Percentiles rank a stretch among this genome's conserved stretches.
These are phyloP conservation scores for Lucilia cuprina DNA, from an alignment of 1,140 invertebrate genomes.

Conservation along the genomic window DNA sequence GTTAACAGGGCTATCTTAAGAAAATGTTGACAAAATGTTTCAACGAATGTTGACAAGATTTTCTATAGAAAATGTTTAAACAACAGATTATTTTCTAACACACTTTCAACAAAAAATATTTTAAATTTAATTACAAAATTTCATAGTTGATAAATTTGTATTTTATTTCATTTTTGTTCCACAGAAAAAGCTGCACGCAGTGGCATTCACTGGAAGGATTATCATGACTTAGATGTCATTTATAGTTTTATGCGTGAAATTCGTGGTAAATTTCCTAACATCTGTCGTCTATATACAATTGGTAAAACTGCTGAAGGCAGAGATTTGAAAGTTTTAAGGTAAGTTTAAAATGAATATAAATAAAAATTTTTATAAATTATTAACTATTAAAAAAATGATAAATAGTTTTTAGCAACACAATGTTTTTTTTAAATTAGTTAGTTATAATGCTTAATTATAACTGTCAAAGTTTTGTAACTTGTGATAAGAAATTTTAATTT, in stretches of 20 bases:
- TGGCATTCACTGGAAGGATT: constrained; percentile 74
- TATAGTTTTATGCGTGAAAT: constrained; percentile 73
- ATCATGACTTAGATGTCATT: constrained; percentile 73
- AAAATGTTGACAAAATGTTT: too few relatives aligned
- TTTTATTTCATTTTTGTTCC: background rate
- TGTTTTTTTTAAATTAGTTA: background rate
- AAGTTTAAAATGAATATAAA: constrained; percentile 34
- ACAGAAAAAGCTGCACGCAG: constrained; percentile 52
- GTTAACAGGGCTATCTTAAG: too few relatives aligned
- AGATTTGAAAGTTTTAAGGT: constrained; percentile 70
- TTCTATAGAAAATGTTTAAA: too few relatives aligned
- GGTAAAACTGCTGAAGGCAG: constrained; percentile 76
- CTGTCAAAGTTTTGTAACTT: background rate
- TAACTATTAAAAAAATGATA: background rate
- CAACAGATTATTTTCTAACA: too few relatives aligned
- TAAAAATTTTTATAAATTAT: background rate
- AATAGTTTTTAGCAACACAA: background rate
- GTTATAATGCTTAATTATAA: background rate
- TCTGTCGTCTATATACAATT: constrained; percentile 71
- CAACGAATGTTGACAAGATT: too few relatives aligned
- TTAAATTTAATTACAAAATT: background rate
- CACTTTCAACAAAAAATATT: background rate
- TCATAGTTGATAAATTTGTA: background rate
- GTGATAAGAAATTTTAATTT: background rate
- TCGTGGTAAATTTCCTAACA: constrained; percentile 69